These are phyloP conservation scores for Ciona savignyi DNA, from an alignment of 23 tunicate genomes.

Conservation along the genomic window DNA sequence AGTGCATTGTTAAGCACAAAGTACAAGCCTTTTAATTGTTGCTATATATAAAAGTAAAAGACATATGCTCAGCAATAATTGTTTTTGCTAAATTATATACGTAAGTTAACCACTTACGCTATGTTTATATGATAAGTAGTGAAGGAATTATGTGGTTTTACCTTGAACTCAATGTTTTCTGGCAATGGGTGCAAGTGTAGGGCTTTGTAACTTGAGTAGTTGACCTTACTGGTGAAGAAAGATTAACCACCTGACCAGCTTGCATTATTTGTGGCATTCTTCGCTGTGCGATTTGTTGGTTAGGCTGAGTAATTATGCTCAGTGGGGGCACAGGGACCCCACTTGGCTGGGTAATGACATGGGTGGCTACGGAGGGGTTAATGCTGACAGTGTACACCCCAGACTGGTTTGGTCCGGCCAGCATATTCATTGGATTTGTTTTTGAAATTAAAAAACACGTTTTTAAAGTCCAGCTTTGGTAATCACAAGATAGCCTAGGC, in stretches of 20 bases:
- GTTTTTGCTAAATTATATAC: too few species aligned
- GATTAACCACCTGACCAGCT: conserved; percentile 38
- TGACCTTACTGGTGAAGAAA: conserved; percentile 34
- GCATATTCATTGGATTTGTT: conserved; percentile 29
- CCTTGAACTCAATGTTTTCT: conserved; percentile 50
- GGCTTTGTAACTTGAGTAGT: conserved; percentile 9
- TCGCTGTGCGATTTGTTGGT: conserved; percentile 23
- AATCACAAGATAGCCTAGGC: conserved; percentile 12
- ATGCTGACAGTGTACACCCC: conserved; percentile 43
- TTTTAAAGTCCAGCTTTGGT: too few species aligned
- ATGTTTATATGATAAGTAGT: too few species aligned
- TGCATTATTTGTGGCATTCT: conserved; percentile 20
- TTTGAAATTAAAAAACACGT: too few species aligned
- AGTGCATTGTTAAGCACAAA: too few species aligned
- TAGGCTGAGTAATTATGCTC: conserved; percentile 30
- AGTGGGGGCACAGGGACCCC: conserved; percentile 16
- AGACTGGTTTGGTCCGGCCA: conserved; percentile 36
- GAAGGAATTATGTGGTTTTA: too few species aligned
- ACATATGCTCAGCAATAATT: too few species aligned
- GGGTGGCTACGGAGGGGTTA: conserved; percentile 36
- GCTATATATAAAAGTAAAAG: too few species aligned
- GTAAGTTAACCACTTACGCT: too few species aligned
- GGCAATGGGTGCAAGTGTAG: conserved; percentile 32
- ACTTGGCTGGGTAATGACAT: conserved; percentile 12
- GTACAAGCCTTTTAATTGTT: too few species aligned